These are phyloP conservation scores for Pocota personata DNA, from an alignment of 2,888 invertebrate species.

Conservation along the genomic window DNA sequence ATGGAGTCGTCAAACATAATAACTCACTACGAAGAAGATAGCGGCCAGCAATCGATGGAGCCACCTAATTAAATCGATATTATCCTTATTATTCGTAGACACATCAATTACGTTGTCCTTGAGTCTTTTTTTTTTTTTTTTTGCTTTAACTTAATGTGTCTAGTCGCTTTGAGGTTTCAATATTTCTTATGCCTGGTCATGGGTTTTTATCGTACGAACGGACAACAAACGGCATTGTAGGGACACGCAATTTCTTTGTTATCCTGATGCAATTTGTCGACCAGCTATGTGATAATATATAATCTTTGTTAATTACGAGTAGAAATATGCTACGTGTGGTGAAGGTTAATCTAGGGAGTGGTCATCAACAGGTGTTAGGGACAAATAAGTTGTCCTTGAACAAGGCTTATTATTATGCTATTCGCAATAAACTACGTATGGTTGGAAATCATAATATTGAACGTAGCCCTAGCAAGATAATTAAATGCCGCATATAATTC, in stretches of 20 bases:
- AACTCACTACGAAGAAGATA: conserved; percentile 8
- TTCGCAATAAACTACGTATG: too few species aligned
- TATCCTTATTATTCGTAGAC: conserved; percentile 65
- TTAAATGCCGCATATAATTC: too few species aligned
- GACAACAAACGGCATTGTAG: background rate
- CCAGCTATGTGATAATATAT: background rate
- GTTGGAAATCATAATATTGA: too few species aligned
- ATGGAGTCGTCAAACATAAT: conserved; percentile 4
- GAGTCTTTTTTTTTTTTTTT: conserved; percentile 22
- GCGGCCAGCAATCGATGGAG: conserved; percentile 13
- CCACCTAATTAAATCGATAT: conserved; percentile 69
- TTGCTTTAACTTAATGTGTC: conserved; percentile 59
- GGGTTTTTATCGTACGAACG: background rate
- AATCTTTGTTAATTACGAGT: background rate
- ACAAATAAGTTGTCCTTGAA: background rate
- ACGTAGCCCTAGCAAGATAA: too few species aligned
- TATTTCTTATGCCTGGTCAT: conserved; percentile 10
- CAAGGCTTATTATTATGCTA: too few species aligned
- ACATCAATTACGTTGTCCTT: conserved; percentile 70
- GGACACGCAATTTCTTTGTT: conserved; percentile 21
- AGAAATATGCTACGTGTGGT: background rate
- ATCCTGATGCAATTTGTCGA: background rate
- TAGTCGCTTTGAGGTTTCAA: conserved; percentile 56
- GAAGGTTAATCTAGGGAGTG: background rate
- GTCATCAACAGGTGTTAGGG: background rate